These are phyloP conservation scores for Monomorium pharaonis DNA, from an alignment of 1,140 invertebrate species.

Conservation along the genomic window DNA sequence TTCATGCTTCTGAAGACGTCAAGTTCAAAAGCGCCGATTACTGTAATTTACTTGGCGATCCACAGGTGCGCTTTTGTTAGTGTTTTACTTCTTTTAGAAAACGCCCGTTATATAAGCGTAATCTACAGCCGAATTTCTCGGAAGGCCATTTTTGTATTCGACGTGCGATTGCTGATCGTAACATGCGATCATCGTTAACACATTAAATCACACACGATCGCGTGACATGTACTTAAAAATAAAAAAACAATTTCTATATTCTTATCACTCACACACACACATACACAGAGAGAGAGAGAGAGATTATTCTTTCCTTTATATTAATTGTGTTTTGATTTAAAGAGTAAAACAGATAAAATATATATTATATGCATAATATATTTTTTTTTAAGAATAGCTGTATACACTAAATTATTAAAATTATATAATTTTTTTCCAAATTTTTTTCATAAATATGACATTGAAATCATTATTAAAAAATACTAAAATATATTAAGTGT, in stretches of 20 bases:
- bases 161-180: not conserved
- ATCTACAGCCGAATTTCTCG: constrained; percentile 20
- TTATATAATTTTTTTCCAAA: too few species aligned
- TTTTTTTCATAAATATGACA: not conserved
- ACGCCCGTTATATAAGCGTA: not conserved
- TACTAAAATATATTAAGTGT: not conserved
- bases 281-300: too few species aligned
- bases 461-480: not conserved
- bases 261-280: too few species aligned
- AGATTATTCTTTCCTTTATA: not conserved
- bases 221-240: not conserved
- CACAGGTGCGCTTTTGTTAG: constrained; percentile 46
- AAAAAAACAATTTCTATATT: not conserved
- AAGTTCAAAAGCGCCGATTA: constrained; percentile 40
- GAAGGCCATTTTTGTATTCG: constrained; percentile 1
- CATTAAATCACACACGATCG: not conserved
- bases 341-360: not conserved
- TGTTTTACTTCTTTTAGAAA: not conserved
- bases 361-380: not conserved
- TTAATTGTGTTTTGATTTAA: not conserved
- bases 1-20: constrained; percentile 4
- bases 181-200: constrained; percentile 41
- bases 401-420: not conserved
- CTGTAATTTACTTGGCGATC: constrained; percentile 47
- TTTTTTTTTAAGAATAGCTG: not conserved